Base-by-base conservation (phyloP, 1,140 invertebrate species). In the Geopemphigus sp. region DNA sequence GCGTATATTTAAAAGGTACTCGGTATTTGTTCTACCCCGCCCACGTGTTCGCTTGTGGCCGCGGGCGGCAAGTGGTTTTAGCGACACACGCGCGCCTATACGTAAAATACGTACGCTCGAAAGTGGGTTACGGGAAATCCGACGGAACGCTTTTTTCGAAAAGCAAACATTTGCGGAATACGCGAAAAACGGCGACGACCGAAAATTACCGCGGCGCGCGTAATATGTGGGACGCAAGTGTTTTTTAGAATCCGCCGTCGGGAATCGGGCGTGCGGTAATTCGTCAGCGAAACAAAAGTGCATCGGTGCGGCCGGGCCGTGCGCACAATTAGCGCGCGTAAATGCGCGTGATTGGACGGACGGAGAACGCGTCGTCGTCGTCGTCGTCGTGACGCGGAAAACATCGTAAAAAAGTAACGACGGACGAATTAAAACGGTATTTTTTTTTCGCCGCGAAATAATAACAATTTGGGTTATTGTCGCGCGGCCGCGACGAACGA, bases 401-500 rank as follows among this genome's bases (percentile, higher is more conserved):
- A n/a, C 17, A 63, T 8, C 17, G 5, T 1, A 26, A 14, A 54
- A 53, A 14, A n/a, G n/a, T n/a, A n/a, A 54, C 26, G 54, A 19
- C 17, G 3, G 29, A 19, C 15, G 17, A 54, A n/a, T n/a, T n/a
- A 72, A 53, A 39, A 54, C 22, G n/a, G 50, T 50, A 26, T 54
- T 72, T 72, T 45, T 5, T n/a, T n/a, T n/a, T 11, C 11, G 22
- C 45, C 17, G 24, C 29, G 47, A 72, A 24, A 72, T 26, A 72
- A 72, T 53, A n/a, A n/a, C n/a, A 50, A 29, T 72, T 72, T 29
- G 17, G 29, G 50, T 53, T 72, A 72, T 72, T 72, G 68, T 72
- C 68, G 54, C 50, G 29, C 14, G 50, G 68, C 68, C 68, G n/a
- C n/a, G n/a, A n/a, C n/a, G n/a, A n/a, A n/a, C n/a, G n/a, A n/a